Evolutionary conservation across 2,888 invertebrate genomes (phyloP), one percentile per base, ranked within the genome.

Genomic region (Parthenolecanium corni): DNA sequence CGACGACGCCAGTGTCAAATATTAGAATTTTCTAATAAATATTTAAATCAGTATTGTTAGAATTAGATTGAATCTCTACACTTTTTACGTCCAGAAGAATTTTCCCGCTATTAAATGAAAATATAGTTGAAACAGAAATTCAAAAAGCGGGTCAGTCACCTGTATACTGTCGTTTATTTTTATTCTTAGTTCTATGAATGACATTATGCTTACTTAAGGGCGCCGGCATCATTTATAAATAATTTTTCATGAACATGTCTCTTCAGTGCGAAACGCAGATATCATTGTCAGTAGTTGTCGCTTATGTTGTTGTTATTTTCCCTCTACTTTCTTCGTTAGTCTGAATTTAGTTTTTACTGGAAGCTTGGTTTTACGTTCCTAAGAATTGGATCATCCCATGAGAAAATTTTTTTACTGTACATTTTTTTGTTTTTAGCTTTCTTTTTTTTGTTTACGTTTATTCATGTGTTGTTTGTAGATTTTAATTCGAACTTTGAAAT

Each of bases 181-280:
- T 61, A 49, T 49, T 61, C 51, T 61, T 61, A 49, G 49, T 47
- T 49, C 51, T 51, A 16, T 40, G 38, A 49, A 40, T 51, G 38
- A 51, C 49, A 51, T 11, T 49, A 51, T 40, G 42, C 23, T 14
- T n/a, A n/a, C n/a, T n/a, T n/a, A 51, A 61, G 54, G 51, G 49
- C 61, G 61, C 24, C 61, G 49, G 23, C 20, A 47, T 38, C 31
- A 51, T 61, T 61, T 61, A 61, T 61, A 61, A 61, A 61, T 61
- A 57, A 57, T 57, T 57, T 47, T 44, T 40, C 40, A 11, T 23
- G n/a, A 36, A 36, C 54, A 31, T 31, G 31, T 31, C 31, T 9
- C 5, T 31, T 31, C 9, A 9, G 31, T 31, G 31, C 31, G 9
- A 31, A 31, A 31, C 9, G 9, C 31, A 31, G 31, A 31, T 31